These are phyloP conservation scores for Sweltsa coloradensis DNA, from an alignment of 1,140 invertebrate species.

Conservation along the genomic window DNA sequence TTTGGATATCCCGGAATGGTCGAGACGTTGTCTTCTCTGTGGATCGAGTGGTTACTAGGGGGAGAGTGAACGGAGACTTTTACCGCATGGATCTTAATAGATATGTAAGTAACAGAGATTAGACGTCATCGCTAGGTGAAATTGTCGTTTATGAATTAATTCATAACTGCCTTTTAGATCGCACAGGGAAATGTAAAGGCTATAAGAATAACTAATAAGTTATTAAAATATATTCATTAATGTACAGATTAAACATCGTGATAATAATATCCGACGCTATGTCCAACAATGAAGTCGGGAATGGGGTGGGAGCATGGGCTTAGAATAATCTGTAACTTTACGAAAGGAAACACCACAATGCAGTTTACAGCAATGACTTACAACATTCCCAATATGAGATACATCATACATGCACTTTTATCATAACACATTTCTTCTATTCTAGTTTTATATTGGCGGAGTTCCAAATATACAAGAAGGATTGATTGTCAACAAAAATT, in stretches of 20 bases:
- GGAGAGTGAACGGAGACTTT: slow-evolving; percentile 82
- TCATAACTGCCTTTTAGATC: background rate
- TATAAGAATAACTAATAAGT: too few relatives aligned
- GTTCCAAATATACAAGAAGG: slow-evolving; percentile 78
- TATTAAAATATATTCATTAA: too few relatives aligned
- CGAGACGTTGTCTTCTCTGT: slow-evolving; percentile 81
- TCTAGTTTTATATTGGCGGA: slow-evolving; percentile 74
- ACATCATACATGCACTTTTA: background rate
- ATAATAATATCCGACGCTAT: too few relatives aligned
- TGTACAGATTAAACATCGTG: too few relatives aligned
- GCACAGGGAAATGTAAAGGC: too few relatives aligned
- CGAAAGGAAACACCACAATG: too few relatives aligned
- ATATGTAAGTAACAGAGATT: slow-evolving; percentile 43
- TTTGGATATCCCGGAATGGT: slow-evolving; percentile 71
- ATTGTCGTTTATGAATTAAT: background rate
- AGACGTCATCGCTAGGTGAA: slow-evolving; percentile 8
- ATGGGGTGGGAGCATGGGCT: too few relatives aligned
- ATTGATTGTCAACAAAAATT: slow-evolving; percentile 76
- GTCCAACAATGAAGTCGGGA: too few relatives aligned
- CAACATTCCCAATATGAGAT: too few relatives aligned
- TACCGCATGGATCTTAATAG: slow-evolving; percentile 79
- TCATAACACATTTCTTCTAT: slow-evolving; percentile 18
- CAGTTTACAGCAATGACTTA: too few relatives aligned
- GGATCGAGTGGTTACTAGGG: slow-evolving; percentile 77
- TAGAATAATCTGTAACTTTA: too few relatives aligned